A percentile compares a stretch with the other conserved stretches of the same genome.
These are phyloP conservation scores for Dynastes hyllus DNA, from an alignment of 2,888 invertebrate genomes.

Conservation along the genomic window DNA sequence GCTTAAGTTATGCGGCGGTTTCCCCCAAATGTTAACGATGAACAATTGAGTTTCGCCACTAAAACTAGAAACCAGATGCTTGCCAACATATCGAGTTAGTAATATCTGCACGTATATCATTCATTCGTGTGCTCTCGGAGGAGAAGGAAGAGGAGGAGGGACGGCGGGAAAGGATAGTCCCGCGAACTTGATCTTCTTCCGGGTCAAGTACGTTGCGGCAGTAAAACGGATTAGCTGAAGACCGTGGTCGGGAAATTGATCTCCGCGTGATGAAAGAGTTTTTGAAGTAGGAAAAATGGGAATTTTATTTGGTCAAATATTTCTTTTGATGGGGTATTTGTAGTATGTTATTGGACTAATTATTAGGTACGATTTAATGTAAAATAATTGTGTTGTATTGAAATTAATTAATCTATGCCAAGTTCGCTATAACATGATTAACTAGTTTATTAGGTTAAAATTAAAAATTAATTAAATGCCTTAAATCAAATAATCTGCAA, in stretches of 20 bases:
- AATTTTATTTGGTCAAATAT: too few relatives aligned
- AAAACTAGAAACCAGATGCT: constrained; percentile 31
- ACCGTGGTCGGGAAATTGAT: neutral
- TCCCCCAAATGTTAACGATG: constrained; percentile 46
- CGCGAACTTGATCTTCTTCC: constrained; percentile 39
- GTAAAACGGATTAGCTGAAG: neutral
- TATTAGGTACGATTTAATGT: too few relatives aligned
- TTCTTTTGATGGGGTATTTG: too few relatives aligned
- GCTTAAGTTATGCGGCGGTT: constrained; percentile 51
- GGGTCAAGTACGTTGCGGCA: constrained; percentile 18
- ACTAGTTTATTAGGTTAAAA: too few relatives aligned
- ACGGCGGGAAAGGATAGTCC: neutral
- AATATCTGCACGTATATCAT: constrained; percentile 44
- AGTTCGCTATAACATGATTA: too few relatives aligned
- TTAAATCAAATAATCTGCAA: too few relatives aligned
- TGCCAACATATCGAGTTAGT: constrained; percentile 37
- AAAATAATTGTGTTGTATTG: too few relatives aligned
- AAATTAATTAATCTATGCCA: too few relatives aligned
- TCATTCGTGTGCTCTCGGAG: constrained; percentile 34
- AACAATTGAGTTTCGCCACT: constrained; percentile 46
- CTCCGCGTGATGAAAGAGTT: neutral
- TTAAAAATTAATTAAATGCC: too few relatives aligned
- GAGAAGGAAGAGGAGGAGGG: neutral
- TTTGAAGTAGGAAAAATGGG: too few relatives aligned
- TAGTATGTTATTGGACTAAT: too few relatives aligned